phyloP scores from a whole-genome alignment of 1,140 invertebrate species.

The Aphaenogaster ashmeadi region DNA sequence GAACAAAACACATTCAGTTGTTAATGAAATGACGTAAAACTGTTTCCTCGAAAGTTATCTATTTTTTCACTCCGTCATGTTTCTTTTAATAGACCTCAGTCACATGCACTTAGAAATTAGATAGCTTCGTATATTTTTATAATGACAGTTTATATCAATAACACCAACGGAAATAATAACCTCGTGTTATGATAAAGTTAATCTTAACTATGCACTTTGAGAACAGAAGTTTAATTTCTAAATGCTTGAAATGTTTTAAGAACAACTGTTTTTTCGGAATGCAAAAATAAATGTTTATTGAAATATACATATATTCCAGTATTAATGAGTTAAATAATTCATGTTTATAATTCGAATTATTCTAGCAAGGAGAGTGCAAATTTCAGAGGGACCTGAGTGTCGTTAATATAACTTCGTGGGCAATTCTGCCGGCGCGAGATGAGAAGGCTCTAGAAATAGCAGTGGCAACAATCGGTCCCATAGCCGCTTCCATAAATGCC shows the following conservation, averaged over 20 bases:
- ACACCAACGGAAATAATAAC: background rate
- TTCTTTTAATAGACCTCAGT: background rate
- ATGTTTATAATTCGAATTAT: background rate
- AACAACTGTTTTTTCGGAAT: background rate
- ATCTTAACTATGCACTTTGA: background rate
- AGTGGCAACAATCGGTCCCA: conserved; percentile 91
- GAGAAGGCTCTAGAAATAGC: conserved; percentile 90
- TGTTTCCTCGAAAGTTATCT: conserved; percentile 6
- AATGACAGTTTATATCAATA: conserved; percentile 1
- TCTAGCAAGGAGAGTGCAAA: conserved; percentile 89
- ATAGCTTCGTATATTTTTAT: background rate
- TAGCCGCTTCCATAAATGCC: conserved; percentile 92
- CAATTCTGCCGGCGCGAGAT: conserved; percentile 90
- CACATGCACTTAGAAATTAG: background rate
- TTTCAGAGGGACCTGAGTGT: conserved; percentile 87
- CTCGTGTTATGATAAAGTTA: background rate
- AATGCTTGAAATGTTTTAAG: background rate
- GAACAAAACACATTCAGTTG: background rate
- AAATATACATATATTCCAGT: background rate
- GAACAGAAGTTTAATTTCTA: background rate
- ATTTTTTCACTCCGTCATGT: background rate
- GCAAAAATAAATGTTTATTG: background rate
- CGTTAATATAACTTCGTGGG: conserved; percentile 90
- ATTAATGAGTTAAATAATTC: conserved; percentile 7
- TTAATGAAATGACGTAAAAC: background rate